Evolutionary conservation across 2,113 vertebrate genomes (phyloP).

Genomic region (Hippocampus abdominalis): DNA sequence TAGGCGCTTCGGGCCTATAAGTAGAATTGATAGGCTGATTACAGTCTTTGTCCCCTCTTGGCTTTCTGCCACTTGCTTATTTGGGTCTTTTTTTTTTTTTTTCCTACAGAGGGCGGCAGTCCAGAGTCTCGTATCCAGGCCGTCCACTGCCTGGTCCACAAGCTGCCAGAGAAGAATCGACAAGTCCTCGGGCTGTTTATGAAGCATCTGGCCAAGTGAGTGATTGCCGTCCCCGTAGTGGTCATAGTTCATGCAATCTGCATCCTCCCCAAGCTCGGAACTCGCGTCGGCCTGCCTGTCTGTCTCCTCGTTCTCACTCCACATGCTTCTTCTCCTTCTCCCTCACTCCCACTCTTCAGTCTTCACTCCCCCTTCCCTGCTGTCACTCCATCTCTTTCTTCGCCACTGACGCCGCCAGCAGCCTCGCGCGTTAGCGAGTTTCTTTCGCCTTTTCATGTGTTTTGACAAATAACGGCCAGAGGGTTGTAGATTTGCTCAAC

Average conservation of each 20-base stretch:
- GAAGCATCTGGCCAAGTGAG: constrained; percentile 96
- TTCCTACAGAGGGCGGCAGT: constrained; percentile 81
- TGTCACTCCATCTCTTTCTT: constrained; percentile 67
- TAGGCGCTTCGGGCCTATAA: constrained; percentile 4
- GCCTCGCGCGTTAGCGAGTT: constrained; percentile 5
- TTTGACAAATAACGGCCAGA: constrained; percentile 15
- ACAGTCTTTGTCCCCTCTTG: constrained; percentile 20
- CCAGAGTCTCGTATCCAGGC: constrained; percentile 89
- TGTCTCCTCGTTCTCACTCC: constrained; percentile 70
- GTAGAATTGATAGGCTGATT: constrained; percentile 8
- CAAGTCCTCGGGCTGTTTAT: constrained; percentile 92
- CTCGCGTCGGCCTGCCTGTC: constrained; percentile 34
- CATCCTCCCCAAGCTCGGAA: constrained; percentile 30
- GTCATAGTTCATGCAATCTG: constrained; percentile 62
- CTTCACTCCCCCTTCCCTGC: constrained; percentile 68
- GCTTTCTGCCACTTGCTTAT: constrained; percentile 28
- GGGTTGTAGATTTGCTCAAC: constrained; percentile 20
- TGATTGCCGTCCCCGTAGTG: constrained; percentile 42
- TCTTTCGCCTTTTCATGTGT: constrained; percentile 24
- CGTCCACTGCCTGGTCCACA: constrained; percentile 91
- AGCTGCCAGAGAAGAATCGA: constrained; percentile 92
- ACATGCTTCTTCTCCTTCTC: constrained; percentile 61
- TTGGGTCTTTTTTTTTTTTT: not conserved
- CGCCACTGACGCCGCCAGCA: constrained; percentile 49
- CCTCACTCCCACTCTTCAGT: constrained; percentile 63